Evolutionary conservation across 2,113 vertebrate species (phyloP), one percentile per base, ranked within the genome.

Genomic region (Cebidichthys violaceus): DNA sequence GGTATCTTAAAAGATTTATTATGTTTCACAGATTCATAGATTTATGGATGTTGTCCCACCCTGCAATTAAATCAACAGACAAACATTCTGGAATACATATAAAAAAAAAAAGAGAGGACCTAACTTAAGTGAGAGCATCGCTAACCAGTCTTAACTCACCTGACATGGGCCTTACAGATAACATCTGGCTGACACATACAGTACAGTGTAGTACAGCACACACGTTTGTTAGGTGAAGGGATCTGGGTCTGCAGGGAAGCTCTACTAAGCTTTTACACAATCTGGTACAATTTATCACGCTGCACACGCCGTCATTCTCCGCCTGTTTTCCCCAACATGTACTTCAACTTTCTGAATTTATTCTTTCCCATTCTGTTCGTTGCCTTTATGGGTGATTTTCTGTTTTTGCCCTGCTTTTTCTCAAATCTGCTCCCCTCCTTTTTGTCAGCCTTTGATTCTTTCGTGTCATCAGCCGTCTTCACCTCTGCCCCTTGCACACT

Each of bases 301-400:
- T 57, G 64, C 82, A 39, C 68, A 85, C 35, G 33, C 13, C 11
- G 3, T 84, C 80, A 92, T 24, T 73, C 45, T 37, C 4, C 24
- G 1, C 66, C 78, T 14, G 74, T 69, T 62, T 92, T 89, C 62
- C 79, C n/a, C 73, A 93, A 41, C 86, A 94, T 69, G 6, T 59
- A 54, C 86, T 92, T 94, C 85, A 94, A 77, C 81, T 94, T 93
- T 29, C 59, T 92, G 80, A 95, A 95, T 85, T 90, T 94, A 73
- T 95, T 96, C 79, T 94, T 95, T 61, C 93, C 94, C 6, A 94
- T 91, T 85, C 92, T 92, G 5, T 87, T 86, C 43, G 86, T 94
- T 31, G 79, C 82, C 37, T 89, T 90, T 66, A 67, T 68, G 15
- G 77, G 62, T 1, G 69, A 74, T 54, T 85, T 94, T 17, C 11